Conservation (phyloP, 2,113 vertebrate species). For the Herpetotheres cachinnans region DNA sequence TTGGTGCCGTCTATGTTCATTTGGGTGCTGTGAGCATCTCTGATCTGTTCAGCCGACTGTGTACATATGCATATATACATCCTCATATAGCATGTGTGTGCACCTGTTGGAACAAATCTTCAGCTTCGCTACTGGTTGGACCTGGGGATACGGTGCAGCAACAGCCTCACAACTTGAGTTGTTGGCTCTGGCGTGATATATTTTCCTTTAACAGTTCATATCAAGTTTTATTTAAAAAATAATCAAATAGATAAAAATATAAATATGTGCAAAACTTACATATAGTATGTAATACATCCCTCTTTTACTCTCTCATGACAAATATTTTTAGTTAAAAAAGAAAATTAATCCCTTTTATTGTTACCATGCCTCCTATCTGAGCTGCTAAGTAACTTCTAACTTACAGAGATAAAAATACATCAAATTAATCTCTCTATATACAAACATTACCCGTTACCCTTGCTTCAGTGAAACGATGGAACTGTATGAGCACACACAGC, state of each 20-base stretch:
- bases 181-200: not conserved
- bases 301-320: not conserved
- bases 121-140: not conserved
- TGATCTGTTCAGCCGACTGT: no score
- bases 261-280: not conserved
- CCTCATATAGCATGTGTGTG: fast-evolving
- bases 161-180: not conserved
- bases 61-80: fast-evolving
- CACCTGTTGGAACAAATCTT: not conserved
- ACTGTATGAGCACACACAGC: fast-evolving
- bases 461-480: not conserved
- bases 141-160: fast-evolving
- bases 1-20: not conserved
- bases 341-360: not conserved
- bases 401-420: not conserved
- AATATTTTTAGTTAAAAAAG: not conserved
- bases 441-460: not conserved
- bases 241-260: not conserved
- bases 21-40: not conserved
- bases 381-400: not conserved
- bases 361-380: not conserved
- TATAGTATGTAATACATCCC: not conserved
- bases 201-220: not conserved
- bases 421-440: not conserved
- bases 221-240: not conserved